Conservation (phyloP, 2,113 vertebrate species). For the Camelus dromedarius region DNA sequence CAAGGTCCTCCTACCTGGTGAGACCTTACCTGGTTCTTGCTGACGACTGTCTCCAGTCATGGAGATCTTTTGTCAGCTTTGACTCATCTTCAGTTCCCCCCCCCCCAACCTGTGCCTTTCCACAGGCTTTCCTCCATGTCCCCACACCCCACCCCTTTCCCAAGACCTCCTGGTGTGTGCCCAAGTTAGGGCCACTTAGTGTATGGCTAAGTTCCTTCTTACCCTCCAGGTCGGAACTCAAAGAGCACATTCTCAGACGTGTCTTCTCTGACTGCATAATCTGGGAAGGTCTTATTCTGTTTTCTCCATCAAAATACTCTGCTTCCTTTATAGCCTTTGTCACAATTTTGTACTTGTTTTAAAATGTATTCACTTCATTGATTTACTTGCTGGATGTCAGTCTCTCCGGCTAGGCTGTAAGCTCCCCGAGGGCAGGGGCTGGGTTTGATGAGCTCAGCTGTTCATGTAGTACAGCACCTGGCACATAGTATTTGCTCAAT, state of each 20-base stretch:
- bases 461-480: neutral
- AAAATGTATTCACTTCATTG: neutral
- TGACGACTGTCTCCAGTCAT: neutral
- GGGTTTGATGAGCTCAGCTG: neutral
- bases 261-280: neutral
- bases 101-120: neutral
- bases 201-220: neutral
- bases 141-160: neutral
- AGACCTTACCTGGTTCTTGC: neutral
- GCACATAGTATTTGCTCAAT: neutral
- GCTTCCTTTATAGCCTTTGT: neutral
- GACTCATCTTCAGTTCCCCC: neutral
- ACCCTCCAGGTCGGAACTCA: neutral
- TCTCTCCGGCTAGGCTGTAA: neutral
- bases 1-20: neutral
- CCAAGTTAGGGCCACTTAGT: neutral
- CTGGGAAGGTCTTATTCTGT: neutral
- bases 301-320: neutral
- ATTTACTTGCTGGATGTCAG: neutral
- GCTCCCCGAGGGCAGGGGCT: neutral
- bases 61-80: neutral
- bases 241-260: neutral
- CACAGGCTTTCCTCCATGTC: neutral
- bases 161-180: neutral
- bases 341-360: neutral